A percentile compares a stretch with the other conserved stretches of the same genome.
Conservation (phyloP, 2,113 vertebrate genomes). For the Ctenodactylus gundi region DNA sequence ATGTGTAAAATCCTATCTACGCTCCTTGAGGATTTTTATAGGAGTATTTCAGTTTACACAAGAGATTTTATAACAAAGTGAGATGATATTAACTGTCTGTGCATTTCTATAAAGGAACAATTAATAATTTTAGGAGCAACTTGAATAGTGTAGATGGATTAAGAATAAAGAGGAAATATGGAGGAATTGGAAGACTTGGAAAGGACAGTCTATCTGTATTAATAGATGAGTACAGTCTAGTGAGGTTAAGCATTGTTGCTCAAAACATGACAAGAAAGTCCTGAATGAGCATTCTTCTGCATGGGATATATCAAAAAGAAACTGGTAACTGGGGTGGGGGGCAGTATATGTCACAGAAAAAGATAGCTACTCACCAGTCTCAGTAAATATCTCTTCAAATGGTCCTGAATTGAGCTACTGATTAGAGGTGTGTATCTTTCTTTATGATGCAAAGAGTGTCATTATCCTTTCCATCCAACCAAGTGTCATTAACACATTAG, state of each 20-base stretch:
- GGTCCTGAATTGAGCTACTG: background rate
- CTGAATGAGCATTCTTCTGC: background rate
- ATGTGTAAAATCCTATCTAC: background rate
- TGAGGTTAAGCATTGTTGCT: background rate
- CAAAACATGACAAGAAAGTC: background rate
- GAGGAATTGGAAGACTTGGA: background rate
- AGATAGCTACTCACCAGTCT: background rate
- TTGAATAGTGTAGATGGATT: background rate
- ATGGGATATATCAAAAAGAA: background rate
- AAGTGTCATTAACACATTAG: background rate
- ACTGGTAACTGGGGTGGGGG: background rate
- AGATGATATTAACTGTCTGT: background rate
- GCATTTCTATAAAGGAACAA: background rate
- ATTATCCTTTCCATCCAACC: background rate
- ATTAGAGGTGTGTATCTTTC: background rate
- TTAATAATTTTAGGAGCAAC: background rate
- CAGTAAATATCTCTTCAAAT: background rate
- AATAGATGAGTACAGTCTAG: background rate
- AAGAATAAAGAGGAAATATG: background rate
- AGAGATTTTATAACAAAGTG: background rate
- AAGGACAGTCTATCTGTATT: background rate
- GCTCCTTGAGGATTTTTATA: background rate
- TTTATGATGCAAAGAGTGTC: no score
- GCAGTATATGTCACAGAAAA: background rate
- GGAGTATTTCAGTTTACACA: slow-evolving; percentile 23